Base-by-base conservation (phyloP, 2,888 invertebrate species). In the Biston betularia region DNA sequence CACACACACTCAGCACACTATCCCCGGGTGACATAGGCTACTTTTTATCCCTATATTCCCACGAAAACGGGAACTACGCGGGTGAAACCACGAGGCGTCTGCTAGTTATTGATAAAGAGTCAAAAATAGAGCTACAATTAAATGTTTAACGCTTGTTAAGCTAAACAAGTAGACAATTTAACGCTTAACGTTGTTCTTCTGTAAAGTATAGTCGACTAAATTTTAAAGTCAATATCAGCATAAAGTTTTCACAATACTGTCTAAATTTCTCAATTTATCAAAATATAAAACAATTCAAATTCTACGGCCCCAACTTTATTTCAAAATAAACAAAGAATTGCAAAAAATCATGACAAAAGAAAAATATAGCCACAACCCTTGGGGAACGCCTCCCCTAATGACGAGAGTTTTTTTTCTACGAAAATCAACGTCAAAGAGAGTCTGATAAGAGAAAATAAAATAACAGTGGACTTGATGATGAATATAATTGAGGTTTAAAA, bases 351-450 rank as follows among this genome's bases (percentile, higher is more conserved):
- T 15, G 56, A 63, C 63, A 63, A 57, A 63, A 38, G 50, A 34
- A 63, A 54, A 58, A 58, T 58, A 49, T 49, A 42, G 49, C 34
- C 42, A 42, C 56, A 52, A 45, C 63, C 63, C 63, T n/a, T 42
- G 15, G 45, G 45, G 56, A 48, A 55, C 44, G 56, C 50, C 56
- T 24, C 55, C 44, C 56, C 38, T 63, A 63, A 63, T 57, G 56
- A 56, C 35, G 50, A 14, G 35, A 35, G 15, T n/a, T 49, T 50
- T 49, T 63, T 45, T 63, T 24, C 24, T 40, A 52, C 14, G 0
- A 57, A 63, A 57, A 50, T 57, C 63, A 11, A 63, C 63, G 49
- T 52, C 50, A 63, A 52, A 63, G 50, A 35, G 38, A 44, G 15
- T 6, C 34, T 57, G 45, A 63, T 63, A 50, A 45, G 55, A 44